phyloP scores from a whole-genome alignment of 2,888 invertebrate genomes.

The Caenorhabditis sp. region DNA sequence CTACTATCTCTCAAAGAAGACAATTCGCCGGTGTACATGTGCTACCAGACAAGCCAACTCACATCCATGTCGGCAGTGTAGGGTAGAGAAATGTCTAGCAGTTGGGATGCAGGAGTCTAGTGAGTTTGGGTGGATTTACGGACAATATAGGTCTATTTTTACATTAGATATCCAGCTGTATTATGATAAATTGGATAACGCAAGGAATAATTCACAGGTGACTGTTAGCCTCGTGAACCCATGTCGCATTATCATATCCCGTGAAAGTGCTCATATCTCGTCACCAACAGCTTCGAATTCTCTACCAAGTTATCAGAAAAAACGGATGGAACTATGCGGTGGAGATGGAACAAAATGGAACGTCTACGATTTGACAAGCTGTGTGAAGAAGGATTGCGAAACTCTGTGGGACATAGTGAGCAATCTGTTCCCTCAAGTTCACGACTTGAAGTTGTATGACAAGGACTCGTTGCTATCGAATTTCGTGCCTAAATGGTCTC shows the following conservation, averaged over 20 bases:
- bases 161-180: too few relatives aligned
- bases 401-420: constrained; percentile 14
- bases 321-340: background rate
- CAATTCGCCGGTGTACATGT: background rate
- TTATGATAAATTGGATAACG: too few relatives aligned
- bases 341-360: background rate
- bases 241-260: too few relatives aligned
- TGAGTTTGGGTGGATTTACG: background rate
- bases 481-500: constrained; percentile 25
- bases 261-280: background rate
- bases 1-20: background rate
- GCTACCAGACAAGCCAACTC: background rate
- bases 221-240: too few relatives aligned
- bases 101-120: constrained; percentile 13
- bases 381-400: constrained; percentile 13
- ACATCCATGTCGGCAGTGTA: constrained; percentile 25
- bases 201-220: too few relatives aligned
- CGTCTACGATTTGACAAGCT: constrained; percentile 17
- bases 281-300: background rate
- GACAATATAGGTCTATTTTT: too few relatives aligned
- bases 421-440: constrained; percentile 3
- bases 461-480: constrained; percentile 20
- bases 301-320: background rate
- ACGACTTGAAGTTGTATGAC: too few relatives aligned
- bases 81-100: constrained; percentile 14